These are phyloP conservation scores for Acrobasis consociella DNA, from an alignment of 2,888 invertebrate genomes.

Conservation along the genomic window DNA sequence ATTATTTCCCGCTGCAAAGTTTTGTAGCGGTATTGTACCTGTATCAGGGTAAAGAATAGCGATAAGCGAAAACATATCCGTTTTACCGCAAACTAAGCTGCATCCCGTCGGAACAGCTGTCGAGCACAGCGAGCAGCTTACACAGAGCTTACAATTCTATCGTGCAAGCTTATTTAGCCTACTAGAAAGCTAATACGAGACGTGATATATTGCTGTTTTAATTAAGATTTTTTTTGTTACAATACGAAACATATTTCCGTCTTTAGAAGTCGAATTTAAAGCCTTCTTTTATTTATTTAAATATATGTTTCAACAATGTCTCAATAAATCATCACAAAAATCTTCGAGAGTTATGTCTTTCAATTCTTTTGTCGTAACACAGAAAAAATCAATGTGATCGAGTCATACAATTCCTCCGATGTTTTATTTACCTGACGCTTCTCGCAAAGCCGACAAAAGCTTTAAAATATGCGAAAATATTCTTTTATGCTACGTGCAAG, in stretches of 20 bases:
- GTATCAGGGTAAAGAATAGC: conserved; percentile 12
- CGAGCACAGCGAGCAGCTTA: not conserved
- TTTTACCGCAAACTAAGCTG: conserved; percentile 11
- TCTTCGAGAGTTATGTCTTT: no score
- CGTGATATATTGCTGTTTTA: no score
- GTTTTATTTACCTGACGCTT: not conserved
- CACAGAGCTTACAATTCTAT: not conserved
- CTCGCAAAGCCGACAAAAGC: not conserved
- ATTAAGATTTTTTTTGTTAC: no score
- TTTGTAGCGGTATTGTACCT: conserved; percentile 3
- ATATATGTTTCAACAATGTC: no score
- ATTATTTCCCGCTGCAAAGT: conserved; percentile 6
- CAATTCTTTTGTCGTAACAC: no score
- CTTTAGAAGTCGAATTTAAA: no score
- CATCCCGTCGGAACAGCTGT: not conserved
- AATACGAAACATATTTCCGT: no score
- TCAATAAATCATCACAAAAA: no score
- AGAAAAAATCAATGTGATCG: no score
- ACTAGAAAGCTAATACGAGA: not conserved
- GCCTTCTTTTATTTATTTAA: no score
- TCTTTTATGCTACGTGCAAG: conserved; percentile 3
- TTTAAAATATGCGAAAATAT: not conserved
- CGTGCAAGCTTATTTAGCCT: not conserved
- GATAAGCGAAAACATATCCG: conserved; percentile 11
- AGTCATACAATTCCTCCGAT: not conserved